phyloP scores from a whole-genome alignment of 2,113 vertebrate genomes.

The Leptobrachium ailaonicum region DNA sequence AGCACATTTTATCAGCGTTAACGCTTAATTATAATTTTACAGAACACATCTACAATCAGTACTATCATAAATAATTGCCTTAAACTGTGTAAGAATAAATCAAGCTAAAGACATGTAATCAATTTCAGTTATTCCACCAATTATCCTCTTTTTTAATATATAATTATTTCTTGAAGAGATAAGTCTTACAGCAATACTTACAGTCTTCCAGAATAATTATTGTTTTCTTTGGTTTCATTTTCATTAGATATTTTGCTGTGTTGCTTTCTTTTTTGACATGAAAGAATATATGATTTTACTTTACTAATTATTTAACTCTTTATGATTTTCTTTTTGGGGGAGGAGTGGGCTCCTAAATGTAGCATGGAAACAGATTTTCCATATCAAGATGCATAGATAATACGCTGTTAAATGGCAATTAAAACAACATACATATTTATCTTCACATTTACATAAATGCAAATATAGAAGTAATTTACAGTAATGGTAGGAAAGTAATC shows the following conservation, averaged over 20 bases:
- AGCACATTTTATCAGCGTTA: conserved; percentile 27
- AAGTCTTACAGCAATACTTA: conserved; percentile 21
- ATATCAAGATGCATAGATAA: no score
- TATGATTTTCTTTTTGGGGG: no score
- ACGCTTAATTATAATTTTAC: conserved; percentile 36
- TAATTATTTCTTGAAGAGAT: conserved; percentile 54
- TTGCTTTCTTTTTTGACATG: not conserved
- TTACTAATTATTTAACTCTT: no score
- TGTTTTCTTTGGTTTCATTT: conserved; percentile 32
- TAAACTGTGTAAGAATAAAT: conserved; percentile 64
- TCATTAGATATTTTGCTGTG: conserved; percentile 20
- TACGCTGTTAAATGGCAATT: no score
- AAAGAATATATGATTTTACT: no score
- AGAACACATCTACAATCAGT: conserved; percentile 39
- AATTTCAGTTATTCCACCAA: conserved; percentile 49
- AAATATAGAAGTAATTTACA: no score
- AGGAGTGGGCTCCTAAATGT: no score
- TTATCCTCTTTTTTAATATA: conserved; percentile 55
- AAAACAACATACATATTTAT: no score
- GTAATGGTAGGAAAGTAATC: no score
- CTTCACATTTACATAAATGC: no score
- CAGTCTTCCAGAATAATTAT: conserved; percentile 31
- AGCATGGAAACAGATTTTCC: no score
- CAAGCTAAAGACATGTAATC: conserved; percentile 60
- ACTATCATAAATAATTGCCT: conserved; percentile 57